Conservation (phyloP, 2,113 vertebrate species). For the Xiphias gladius region DNA sequence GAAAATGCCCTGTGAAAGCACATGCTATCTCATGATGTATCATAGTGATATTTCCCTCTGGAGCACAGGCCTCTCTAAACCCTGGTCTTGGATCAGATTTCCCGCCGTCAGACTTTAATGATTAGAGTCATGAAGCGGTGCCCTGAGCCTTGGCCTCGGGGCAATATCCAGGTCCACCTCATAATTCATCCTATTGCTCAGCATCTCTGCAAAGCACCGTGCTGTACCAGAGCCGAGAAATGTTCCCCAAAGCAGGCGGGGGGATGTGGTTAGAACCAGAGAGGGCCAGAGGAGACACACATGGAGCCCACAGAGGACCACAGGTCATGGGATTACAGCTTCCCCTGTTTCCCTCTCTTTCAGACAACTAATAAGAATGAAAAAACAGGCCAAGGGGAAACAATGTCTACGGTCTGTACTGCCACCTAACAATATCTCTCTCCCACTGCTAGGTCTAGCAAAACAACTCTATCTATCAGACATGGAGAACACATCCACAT, state of each 20-base stretch:
- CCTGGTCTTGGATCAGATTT: slow-evolving; percentile 75
- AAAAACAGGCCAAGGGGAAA: slow-evolving; percentile 55
- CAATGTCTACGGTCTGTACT: slow-evolving; percentile 36
- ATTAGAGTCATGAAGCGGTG: slow-evolving; percentile 77
- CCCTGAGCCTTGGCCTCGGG: slow-evolving; percentile 76
- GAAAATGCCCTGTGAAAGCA: slow-evolving; percentile 66
- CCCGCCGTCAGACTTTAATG: slow-evolving; percentile 78
- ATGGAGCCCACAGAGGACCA: slow-evolving; percentile 43
- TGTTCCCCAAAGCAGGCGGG: slow-evolving; percentile 48
- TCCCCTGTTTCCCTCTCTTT: slow-evolving; percentile 9
- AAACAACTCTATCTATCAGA: slow-evolving; percentile 50
- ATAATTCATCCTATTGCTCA: slow-evolving; percentile 76
- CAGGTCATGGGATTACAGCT: slow-evolving; percentile 39
- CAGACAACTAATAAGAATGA: slow-evolving; percentile 50
- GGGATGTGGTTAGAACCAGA: slow-evolving; percentile 54
- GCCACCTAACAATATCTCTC: slow-evolving; percentile 35
- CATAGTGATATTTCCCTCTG: slow-evolving; percentile 78
- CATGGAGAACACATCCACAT: slow-evolving; percentile 32
- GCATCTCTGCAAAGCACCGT: slow-evolving; percentile 55
- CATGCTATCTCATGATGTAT: slow-evolving; percentile 76
- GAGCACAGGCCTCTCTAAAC: slow-evolving; percentile 64
- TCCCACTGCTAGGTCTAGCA: slow-evolving; percentile 6
- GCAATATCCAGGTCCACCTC: slow-evolving; percentile 74
- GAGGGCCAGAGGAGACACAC: slow-evolving; percentile 52
- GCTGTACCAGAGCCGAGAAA: slow-evolving; percentile 27